Percentiles rank a stretch among this genome's conserved stretches.
phyloP scores from a whole-genome alignment of 2,113 vertebrate species.

The Barnardius zonarius region DNA sequence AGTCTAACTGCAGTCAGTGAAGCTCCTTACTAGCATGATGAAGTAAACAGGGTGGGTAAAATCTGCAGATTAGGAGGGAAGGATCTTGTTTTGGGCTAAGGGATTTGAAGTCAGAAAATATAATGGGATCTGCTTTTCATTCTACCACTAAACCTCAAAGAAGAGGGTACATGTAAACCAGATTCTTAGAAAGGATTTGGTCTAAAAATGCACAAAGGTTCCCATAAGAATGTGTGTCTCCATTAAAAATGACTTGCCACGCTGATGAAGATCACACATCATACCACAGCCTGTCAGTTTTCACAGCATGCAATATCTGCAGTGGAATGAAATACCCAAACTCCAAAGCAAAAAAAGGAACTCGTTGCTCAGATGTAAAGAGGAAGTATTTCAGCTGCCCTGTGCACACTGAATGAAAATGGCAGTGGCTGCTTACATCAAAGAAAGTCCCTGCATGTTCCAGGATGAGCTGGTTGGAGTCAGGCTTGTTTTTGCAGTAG shows the following conservation, averaged over 20 bases:
- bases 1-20: neutral
- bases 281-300: neutral
- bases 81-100: neutral
- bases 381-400: neutral
- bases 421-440: slow-evolving; percentile 82
- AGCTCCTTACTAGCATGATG: neutral
- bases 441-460: slow-evolving; percentile 95
- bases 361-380: neutral
- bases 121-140: neutral
- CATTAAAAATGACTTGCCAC: neutral
- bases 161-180: neutral
- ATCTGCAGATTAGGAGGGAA: neutral
- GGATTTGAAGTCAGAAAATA: neutral
- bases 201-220: neutral
- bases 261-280: neutral
- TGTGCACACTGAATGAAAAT: neutral
- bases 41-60: neutral
- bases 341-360: neutral
- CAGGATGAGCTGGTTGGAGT: slow-evolving; percentile 96
- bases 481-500: slow-evolving; percentile 99
- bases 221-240: neutral
- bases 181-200: neutral
- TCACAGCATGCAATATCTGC: neutral
- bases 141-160: neutral
- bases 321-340: neutral